These are phyloP conservation scores for Drosophila jambulina DNA, from an alignment of 1,140 invertebrate genomes.

Conservation along the genomic window DNA sequence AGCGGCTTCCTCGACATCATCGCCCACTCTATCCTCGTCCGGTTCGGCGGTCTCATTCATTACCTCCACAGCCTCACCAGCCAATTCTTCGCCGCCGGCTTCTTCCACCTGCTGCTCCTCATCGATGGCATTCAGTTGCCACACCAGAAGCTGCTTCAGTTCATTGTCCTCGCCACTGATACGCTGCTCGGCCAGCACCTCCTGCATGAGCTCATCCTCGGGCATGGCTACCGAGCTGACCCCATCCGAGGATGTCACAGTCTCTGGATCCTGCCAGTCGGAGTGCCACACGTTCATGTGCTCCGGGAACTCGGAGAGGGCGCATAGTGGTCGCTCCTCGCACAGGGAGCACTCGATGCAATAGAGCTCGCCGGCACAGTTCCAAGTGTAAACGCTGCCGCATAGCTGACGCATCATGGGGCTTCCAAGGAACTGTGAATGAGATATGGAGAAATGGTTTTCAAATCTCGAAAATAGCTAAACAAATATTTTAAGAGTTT, in stretches of 20 bases:
- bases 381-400: conserved; percentile 76
- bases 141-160: conserved; percentile 67
- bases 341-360: conserved; percentile 75
- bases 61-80: neutral
- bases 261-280: conserved; percentile 52
- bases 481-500: neutral
- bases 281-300: conserved; percentile 79
- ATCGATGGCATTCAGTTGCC: conserved; percentile 57
- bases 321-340: conserved; percentile 71
- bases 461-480: neutral
- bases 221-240: conserved; percentile 12
- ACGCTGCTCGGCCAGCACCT: conserved; percentile 64
- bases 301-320: conserved; percentile 68
- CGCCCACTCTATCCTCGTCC: neutral
- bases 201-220: conserved; percentile 73
- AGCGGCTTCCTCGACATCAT: neutral
- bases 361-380: conserved; percentile 74
- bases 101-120: neutral
- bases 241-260: neutral
- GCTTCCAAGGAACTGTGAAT: neutral
- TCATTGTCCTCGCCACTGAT: conserved; percentile 65
- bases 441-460: neutral
- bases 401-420: conserved; percentile 54
- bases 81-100: neutral
- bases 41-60: neutral